Evolutionary conservation across 37 sponge, comb jelly and placozoan species (phyloP).

Genomic region (Beroe ovata): DNA sequence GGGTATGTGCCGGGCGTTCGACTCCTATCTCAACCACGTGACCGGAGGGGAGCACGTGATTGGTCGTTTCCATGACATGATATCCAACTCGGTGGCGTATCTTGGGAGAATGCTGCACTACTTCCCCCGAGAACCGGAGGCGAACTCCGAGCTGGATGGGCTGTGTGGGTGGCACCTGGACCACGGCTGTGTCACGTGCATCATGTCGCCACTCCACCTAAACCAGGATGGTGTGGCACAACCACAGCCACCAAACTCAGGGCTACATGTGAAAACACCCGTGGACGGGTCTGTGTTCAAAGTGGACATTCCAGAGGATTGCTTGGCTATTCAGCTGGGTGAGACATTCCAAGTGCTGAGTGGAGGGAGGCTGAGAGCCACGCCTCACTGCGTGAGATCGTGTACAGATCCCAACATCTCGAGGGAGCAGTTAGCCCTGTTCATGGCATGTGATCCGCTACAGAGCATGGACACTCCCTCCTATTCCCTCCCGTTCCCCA

Average conservation of each 20-base stretch:
- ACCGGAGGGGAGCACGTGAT: not conserved
- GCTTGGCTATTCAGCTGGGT: constrained; percentile 29
- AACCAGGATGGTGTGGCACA: not conserved
- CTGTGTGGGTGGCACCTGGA: constrained; percentile 57
- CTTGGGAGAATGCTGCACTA: constrained; percentile 32
- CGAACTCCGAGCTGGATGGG: not conserved
- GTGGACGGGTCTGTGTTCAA: not conserved
- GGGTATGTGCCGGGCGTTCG: not conserved
- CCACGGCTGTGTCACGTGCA: constrained; percentile 25
- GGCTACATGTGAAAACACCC: constrained; percentile 11
- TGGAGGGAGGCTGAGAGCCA: constrained; percentile 5
- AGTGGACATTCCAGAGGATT: constrained; percentile 25
- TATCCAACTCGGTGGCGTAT: constrained; percentile 4
- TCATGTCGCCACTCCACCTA: constrained; percentile 6
- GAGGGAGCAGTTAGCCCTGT: constrained; percentile 41
- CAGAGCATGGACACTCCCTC: not conserved
- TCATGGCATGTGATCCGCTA: constrained; percentile 10
- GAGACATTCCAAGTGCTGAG: constrained; percentile 25
- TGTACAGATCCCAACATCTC: not conserved
- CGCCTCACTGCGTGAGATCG: constrained; percentile 48
- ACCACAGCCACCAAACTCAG: not conserved
- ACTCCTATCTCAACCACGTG: not conserved
- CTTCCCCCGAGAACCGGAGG: constrained; percentile 13
- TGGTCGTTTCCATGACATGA: not conserved
- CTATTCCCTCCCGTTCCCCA: not conserved